phyloP scores from a whole-genome alignment of 2,797 vertebrate species.

The Coreius guichenoti region DNA sequence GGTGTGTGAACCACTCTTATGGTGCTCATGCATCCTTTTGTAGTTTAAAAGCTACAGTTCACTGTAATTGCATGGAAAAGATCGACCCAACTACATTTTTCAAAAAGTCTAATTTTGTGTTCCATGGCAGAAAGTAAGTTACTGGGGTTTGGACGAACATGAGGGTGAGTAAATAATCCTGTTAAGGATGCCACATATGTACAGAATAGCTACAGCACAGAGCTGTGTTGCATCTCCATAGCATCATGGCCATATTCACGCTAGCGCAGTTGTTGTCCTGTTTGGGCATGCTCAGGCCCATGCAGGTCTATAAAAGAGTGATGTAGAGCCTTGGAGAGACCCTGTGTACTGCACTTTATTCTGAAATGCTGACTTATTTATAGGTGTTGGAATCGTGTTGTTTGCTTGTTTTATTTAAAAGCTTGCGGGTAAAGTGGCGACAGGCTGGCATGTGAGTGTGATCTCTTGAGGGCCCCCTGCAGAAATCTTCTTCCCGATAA shows the following conservation, averaged over 20 bases:
- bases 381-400: constrained; percentile 82
- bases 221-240: constrained; percentile 42
- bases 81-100: background rate
- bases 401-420: constrained; percentile 89
- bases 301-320: constrained; percentile 75
- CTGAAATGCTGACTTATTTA: constrained; percentile 82
- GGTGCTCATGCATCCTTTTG: background rate
- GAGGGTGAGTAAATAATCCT: too few relatives aligned
- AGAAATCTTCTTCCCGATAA: constrained; percentile 76
- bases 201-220: background rate
- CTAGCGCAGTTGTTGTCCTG: constrained; percentile 40
- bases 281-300: constrained; percentile 28
- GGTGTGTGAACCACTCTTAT: background rate
- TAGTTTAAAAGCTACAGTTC: background rate
- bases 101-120: background rate
- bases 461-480: constrained; percentile 77
- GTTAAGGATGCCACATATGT: background rate
- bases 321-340: constrained; percentile 76
- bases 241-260: constrained; percentile 50
- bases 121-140: too few relatives aligned
- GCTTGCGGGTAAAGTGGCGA: constrained; percentile 80
- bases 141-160: background rate
- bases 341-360: constrained; percentile 82
- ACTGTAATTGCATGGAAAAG: background rate
- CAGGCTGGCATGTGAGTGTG: constrained; percentile 75